Base-by-base conservation (phyloP, 2,113 vertebrate species). In the Zapus hudsonius region DNA sequence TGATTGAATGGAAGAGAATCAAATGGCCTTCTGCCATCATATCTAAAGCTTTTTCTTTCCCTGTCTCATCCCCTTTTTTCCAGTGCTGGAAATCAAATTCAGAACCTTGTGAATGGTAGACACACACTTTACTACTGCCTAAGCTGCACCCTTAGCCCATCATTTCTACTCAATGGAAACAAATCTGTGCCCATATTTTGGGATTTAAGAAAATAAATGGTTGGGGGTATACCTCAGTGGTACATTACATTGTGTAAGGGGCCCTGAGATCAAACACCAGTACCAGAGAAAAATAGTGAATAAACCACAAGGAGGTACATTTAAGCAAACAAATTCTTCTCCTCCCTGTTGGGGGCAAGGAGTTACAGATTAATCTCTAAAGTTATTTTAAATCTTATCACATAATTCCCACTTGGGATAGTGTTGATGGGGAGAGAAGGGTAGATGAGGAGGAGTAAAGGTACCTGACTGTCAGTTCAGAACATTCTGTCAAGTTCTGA, bases 331-430 rank as follows among this genome's bases (percentile, higher is more conserved):
- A n/a, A n/a, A n/a, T n/a, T n/a, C n/a, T n/a, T n/a, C n/a, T n/a
- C n/a, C n/a, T n/a, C n/a, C n/a, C n/a, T n/a, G n/a, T n/a, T n/a
- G n/a, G n/a, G n/a, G n/a, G n/a, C n/a, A n/a, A 83, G 23, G 72
- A 63, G 38, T 10, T 10, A 15, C 7, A 52, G 44, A 12, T 42
- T 55, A 10, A 66, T 72, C 72, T 42, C 20, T 76, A 83, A 69
- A 15, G 7, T 74, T 92, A 38, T 31, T 85, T 69, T 23, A 94
- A 87, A 94, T 76, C 27, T 83, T 94, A 66, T 9, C 31, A 23
- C 74, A 1, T 55, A 78, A 70, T 76, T 70, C 57, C 72, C 63
- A 75, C 12, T 90, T 19, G 11, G 88, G n/a, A 85, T 3, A 75
- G 27, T 72, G n/a, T 9, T 70, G 57, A 23, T 91, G 8, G 31